Percentiles rank a stretch among this genome's conserved stretches.
These are phyloP conservation scores for Dynastes hyllus DNA, from an alignment of 2,888 invertebrate species.

Conservation along the genomic window DNA sequence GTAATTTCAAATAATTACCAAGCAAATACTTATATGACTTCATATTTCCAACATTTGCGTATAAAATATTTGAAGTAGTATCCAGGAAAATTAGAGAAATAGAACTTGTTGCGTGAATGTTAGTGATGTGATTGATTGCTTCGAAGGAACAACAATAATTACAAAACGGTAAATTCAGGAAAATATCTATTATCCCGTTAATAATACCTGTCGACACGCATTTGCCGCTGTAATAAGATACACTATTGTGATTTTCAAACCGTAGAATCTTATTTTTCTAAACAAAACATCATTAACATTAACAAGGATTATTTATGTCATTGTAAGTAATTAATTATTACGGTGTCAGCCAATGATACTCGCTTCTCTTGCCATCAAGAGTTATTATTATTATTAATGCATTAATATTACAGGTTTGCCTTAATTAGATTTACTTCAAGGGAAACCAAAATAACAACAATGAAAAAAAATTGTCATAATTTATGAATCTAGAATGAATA, in stretches of 20 bases:
- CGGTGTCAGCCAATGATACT: not conserved
- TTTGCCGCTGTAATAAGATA: slow-evolving; percentile 2
- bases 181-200: not conserved
- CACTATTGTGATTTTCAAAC: not conserved
- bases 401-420: not conserved
- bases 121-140: no score
- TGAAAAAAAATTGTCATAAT: no score
- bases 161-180: not conserved
- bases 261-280: slow-evolving; percentile 1
- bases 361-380: not conserved
- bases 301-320: slow-evolving; percentile 10
- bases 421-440: not conserved
- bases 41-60: no score
- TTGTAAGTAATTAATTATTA: not conserved
- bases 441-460: not conserved
- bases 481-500: not conserved
- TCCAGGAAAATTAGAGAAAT: no score
- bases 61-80: no score
- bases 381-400: not conserved
- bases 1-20: no score
- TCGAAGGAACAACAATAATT: no score
- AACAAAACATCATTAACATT: slow-evolving; percentile 4
- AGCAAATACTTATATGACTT: no score
- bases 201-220: slow-evolving; percentile 6
- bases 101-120: no score